These are phyloP conservation scores for Jaculus jaculus DNA, from an alignment of 2,113 vertebrate species.

Conservation along the genomic window DNA sequence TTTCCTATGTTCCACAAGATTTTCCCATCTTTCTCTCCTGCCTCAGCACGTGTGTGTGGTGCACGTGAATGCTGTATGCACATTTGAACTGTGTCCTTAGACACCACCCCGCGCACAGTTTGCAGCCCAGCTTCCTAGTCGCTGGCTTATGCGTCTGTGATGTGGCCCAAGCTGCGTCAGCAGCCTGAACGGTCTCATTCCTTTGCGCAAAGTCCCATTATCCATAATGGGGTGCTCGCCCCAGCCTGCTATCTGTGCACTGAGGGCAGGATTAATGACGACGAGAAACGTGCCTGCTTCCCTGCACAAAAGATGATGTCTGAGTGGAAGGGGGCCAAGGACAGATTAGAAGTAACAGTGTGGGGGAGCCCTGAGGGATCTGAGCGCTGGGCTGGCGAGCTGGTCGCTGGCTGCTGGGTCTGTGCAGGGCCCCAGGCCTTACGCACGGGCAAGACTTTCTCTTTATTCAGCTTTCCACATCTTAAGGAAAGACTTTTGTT, in stretches of 20 bases:
- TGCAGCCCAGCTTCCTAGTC: background rate
- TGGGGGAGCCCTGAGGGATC: background rate
- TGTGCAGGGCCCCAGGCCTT: background rate
- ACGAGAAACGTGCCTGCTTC: conserved; percentile 24
- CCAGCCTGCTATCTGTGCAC: background rate
- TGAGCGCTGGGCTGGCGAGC: background rate
- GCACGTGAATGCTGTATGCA: background rate
- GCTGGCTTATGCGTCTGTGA: no score
- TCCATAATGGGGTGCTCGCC: no score
- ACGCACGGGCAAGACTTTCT: background rate
- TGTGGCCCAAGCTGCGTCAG: background rate
- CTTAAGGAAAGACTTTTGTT: background rate
- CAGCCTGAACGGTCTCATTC: background rate
- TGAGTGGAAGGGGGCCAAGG: background rate
- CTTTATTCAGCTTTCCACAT: background rate
- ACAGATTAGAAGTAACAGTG: background rate
- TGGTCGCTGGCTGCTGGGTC: background rate
- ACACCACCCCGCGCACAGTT: background rate
- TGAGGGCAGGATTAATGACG: background rate
- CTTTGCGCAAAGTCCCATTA: background rate
- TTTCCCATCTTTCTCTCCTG: background rate
- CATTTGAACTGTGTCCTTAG: background rate
- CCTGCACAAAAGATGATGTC: background rate
- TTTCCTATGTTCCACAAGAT: background rate
- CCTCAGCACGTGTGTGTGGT: background rate